Evolutionary conservation across 2,797 vertebrate species (phyloP).

Genomic region (Xyrichtys novacula): DNA sequence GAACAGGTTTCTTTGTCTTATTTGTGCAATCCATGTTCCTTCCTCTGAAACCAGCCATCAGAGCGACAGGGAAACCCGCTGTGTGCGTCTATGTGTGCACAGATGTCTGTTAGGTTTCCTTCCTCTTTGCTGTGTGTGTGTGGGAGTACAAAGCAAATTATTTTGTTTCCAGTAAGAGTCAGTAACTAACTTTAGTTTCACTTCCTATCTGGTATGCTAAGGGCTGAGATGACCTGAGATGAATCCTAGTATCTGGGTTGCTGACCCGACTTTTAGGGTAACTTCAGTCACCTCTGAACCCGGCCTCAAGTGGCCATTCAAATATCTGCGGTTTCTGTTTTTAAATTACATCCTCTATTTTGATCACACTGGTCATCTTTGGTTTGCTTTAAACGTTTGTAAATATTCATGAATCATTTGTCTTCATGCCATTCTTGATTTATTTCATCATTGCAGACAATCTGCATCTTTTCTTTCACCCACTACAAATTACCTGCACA

Average conservation of each 20-base stretch:
- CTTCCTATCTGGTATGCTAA: not conserved
- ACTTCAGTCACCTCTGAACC: too few relatives aligned
- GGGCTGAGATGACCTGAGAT: not conserved
- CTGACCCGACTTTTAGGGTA: too few relatives aligned
- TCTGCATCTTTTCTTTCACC: too few relatives aligned
- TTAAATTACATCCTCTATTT: too few relatives aligned
- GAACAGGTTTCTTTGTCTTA: conserved; percentile 29
- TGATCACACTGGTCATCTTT: too few relatives aligned
- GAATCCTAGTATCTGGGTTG: not conserved
- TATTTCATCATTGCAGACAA: too few relatives aligned
- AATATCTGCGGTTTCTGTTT: too few relatives aligned
- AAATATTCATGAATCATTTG: too few relatives aligned
- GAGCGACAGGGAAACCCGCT: conserved; percentile 15
- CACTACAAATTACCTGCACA: too few relatives aligned
- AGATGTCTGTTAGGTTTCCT: conserved; percentile 41
- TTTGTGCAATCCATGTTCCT: conserved; percentile 47
- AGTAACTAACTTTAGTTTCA: conserved; percentile 18
- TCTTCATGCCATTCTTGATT: too few relatives aligned
- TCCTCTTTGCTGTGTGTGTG: conserved; percentile 55
- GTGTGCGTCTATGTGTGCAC: not conserved
- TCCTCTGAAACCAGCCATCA: conserved; percentile 32
- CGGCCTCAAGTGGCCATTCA: too few relatives aligned
- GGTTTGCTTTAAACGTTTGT: too few relatives aligned
- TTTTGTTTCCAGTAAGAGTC: conserved; percentile 39
- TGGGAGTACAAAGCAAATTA: not conserved